Conservation (phyloP, 2,113 vertebrate genomes). For the Microcebus tavaratra region DNA sequence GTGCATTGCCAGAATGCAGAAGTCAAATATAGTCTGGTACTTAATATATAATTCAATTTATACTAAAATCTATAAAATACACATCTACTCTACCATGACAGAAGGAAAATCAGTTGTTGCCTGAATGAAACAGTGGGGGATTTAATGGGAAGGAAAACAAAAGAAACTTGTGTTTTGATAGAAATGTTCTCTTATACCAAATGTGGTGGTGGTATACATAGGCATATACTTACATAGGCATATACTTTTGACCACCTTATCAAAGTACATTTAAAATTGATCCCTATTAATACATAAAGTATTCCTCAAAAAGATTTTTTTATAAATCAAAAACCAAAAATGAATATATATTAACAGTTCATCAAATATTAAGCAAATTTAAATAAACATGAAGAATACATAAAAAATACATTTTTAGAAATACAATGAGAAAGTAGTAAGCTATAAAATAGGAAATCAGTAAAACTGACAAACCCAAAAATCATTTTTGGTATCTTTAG, state of each 20-base stretch:
- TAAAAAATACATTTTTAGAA: neutral
- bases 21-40: neutral
- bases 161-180: too few species aligned
- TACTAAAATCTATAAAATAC: neutral
- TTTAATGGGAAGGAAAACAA: neutral
- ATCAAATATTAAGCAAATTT: neutral
- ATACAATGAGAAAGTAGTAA: neutral
- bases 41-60: neutral
- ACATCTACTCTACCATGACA: neutral
- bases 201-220: fast-evolving
- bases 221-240: too few species aligned
- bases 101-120: neutral
- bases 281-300: too few species aligned
- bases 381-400: neutral
- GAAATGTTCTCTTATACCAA: fast-evolving
- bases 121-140: too few species aligned
- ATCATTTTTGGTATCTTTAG: neutral
- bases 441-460: neutral
- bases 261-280: too few species aligned
- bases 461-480: neutral
- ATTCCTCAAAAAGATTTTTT: neutral
- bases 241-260: fast-evolving
- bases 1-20: neutral
- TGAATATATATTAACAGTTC: neutral
- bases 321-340: neutral